A percentile compares a stretch with the other conserved stretches of the same genome.
phyloP scores from a whole-genome alignment of 53 echinoderm and acorn worm species.

The Antedon mediterranea region DNA sequence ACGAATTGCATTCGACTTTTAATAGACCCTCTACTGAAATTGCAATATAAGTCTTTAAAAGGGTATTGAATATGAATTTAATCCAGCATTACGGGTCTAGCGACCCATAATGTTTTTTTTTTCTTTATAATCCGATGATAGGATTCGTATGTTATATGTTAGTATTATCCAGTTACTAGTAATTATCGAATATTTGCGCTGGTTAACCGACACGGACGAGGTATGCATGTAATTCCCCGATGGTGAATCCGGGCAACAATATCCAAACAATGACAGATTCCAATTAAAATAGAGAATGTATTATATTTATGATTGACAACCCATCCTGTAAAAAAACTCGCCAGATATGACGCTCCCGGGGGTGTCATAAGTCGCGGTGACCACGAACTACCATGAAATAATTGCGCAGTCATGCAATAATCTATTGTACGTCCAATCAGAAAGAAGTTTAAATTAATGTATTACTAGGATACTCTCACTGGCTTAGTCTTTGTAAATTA shows the following conservation, averaged over 20 bases:
- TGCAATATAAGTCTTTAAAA: no score
- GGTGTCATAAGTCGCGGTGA: not conserved
- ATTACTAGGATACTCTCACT: not conserved
- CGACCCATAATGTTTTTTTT: not conserved
- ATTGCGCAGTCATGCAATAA: not conserved
- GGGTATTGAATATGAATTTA: no score
- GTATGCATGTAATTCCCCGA: not conserved
- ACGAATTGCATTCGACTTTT: no score
- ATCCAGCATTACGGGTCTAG: no score
- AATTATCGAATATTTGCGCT: not conserved
- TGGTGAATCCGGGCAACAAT: not conserved
- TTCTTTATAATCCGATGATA: not conserved
- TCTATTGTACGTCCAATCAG: not conserved
- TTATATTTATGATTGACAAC: slow-evolving; percentile 1
- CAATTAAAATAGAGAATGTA: not conserved
- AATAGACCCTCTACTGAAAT: no score
- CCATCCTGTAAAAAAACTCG: not conserved
- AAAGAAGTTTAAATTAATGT: not conserved
- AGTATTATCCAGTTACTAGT: not conserved
- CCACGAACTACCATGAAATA: not conserved
- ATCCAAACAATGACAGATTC: not conserved
- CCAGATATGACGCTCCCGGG: not conserved
- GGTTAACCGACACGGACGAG: not conserved
- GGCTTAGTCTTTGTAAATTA: not conserved
- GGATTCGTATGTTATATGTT: not conserved